phyloP scores from a whole-genome alignment of 2,113 vertebrate species.

The Oceanites oceanicus region DNA sequence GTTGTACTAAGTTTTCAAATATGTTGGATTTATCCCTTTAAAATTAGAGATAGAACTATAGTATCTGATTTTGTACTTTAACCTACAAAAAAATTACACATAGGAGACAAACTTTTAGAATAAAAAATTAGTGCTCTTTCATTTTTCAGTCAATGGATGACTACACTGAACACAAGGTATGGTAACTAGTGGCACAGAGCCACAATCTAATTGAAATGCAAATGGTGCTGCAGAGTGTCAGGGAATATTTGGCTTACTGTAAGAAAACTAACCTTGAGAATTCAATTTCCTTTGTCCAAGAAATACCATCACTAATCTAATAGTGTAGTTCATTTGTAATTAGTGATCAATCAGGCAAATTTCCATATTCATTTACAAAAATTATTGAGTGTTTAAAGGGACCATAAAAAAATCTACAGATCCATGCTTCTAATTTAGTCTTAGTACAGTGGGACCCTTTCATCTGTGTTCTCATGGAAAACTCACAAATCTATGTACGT shows the following conservation, averaged over 20 bases:
- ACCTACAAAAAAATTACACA: not conserved
- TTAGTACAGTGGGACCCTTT: not conserved
- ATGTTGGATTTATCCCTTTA: not conserved
- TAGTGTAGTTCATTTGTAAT: conserved; percentile 29
- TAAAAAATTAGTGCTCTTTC: not conserved
- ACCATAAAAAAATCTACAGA: not conserved
- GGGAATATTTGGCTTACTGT: conserved; percentile 18
- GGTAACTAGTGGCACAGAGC: not conserved
- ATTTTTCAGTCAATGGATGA: not conserved
- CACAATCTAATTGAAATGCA: conserved; percentile 55
- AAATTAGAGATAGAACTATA: not conserved
- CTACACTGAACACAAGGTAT: not conserved
- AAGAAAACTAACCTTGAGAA: conserved; percentile 32
- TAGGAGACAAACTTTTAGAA: not conserved
- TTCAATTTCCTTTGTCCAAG: conserved; percentile 31
- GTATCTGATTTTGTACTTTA: not conserved
- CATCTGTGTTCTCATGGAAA: not conserved
- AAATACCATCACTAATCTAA: conserved; percentile 16
- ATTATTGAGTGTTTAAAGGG: not conserved
- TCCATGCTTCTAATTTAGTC: not conserved
- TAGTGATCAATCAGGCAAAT: conserved; percentile 48
- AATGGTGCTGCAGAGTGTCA: conserved; percentile 19
- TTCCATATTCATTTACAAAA: conserved; percentile 52
- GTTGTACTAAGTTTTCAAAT: not conserved
- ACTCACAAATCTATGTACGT: not conserved